Evolutionary conservation across 2,888 invertebrate species (phyloP), one percentile per base, ranked within the genome.

Genomic region (Clitarchus hookeri): DNA sequence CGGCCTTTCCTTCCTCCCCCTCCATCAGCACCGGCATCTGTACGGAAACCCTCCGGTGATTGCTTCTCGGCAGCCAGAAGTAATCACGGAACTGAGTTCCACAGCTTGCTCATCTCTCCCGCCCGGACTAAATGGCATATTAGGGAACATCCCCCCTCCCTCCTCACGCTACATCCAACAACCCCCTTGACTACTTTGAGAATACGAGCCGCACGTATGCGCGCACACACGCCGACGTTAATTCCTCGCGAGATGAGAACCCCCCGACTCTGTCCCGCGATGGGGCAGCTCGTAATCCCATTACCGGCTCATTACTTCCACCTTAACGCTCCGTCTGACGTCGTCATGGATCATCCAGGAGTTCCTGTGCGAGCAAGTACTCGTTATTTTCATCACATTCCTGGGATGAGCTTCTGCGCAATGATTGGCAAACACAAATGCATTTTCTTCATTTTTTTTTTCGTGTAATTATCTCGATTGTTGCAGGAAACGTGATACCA

Each of bases 251-350:
- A 65, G 65, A 65, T 65, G 65, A 65, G 65, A 65, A 4, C 19
- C 65, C 65, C 65, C 19, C 65, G n/a, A 23, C 65, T 65, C 6
- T 23, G 13, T 65, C 65, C 65, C 65, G 6, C 13, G 65, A 65
- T 65, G 65, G 16, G n/a, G 65, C 65, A 19, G 8, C 23, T 65
- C 65, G 65, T 65, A 65, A 65, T 65, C n/a, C 65, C 65, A 65
- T 65, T 65, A 65, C 65, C n/a, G 65, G 65, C 65, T 65, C 65
- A 65, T 65, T 65, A 65, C n/a, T n/a, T 65, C 23, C 65, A n/a
- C 19, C 65, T 65, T 65, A 23, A 65, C 65, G 65, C 65, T 65
- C 11, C 19, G 23, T n/a, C 8, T 0, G 19, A 65, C 16, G 11
- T 19, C n/a, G 65, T 65, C 65, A 65, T 65, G 0, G 65, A 65